Percentiles rank a stretch among this genome's conserved stretches.
These are phyloP conservation scores for Stratiomys singularior DNA, from an alignment of 2,888 invertebrate species.

Conservation along the genomic window DNA sequence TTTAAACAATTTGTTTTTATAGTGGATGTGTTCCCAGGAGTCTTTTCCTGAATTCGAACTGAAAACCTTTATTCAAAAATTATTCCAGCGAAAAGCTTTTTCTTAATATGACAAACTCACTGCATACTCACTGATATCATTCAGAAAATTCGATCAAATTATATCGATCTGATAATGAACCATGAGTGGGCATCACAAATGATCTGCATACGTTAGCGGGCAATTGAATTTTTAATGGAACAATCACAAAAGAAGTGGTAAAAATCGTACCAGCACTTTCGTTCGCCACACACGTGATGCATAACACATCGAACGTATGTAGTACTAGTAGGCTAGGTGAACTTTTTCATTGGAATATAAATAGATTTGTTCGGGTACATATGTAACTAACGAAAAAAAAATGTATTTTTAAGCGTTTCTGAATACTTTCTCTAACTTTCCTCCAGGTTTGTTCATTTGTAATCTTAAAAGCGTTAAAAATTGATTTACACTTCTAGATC, in stretches of 20 bases:
- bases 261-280: neutral
- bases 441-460: neutral
- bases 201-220: neutral
- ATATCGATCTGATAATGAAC: neutral
- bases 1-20: too few species aligned
- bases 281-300: neutral
- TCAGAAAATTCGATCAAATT: too few species aligned
- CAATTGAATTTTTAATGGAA: neutral
- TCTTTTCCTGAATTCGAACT: too few species aligned
- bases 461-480: neutral
- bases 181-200: neutral
- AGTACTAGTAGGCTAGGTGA: neutral
- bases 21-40: too few species aligned
- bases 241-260: neutral
- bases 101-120: too few species aligned
- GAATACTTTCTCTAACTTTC: slow-evolving; percentile 31
- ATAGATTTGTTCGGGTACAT: neutral
- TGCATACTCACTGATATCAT: too few species aligned
- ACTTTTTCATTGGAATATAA: neutral
- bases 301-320: neutral
- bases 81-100: too few species aligned
- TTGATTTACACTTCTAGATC: slow-evolving; percentile 25
- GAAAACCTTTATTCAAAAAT: too few species aligned
- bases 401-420: neutral
- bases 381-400: slow-evolving; percentile 1